Base-by-base conservation (phyloP, 2,888 invertebrate genomes). In the Myopa testacea region DNA sequence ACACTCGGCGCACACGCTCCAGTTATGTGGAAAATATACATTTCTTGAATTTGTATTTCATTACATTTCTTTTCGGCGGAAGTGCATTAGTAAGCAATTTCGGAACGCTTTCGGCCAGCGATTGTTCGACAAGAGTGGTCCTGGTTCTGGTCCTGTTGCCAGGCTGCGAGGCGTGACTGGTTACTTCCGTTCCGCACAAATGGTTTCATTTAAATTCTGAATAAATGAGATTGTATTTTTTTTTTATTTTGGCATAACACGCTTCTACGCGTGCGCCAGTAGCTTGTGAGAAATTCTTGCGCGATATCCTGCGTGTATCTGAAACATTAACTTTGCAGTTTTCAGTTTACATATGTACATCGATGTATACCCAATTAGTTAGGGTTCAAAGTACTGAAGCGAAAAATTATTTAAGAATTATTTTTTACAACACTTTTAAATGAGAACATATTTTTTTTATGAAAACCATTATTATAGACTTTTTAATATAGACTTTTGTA, bases 111-210 rank as follows among this genome's bases (percentile, higher is more conserved):
- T 60, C 68, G 75, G 69, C 69, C 75, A 68, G 75, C 75, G 7
- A 60, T 65, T 75, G 65, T 78, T 80, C 81, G 82, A 81, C 82
- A 45, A 45, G 81, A 83, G 58, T 58, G 70, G 55, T 78, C 75
- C 38, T 76, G 74, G 82, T 60, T 40, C 77, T 74, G 81, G 81
- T 81, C 84, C 81, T 78, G 84, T 79, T 68, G 82, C 79, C 78
- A 80, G 77, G 75, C 83, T 81, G 81, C 84, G 85, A 85, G 86
- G 83, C 85, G 85, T 85, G 86, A 86, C 85, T 82, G 85, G 78
- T 82, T 83, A 85, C 83, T 86, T 85, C 86, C 86, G 86, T 62
- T 78, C 10, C 10, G 62, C 37, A 76, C 68, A 14, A 67, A 69
- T 75, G 58, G 40, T 75, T 69, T 62, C 60, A 75, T 69, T 68